Evolutionary conservation across 2,113 vertebrate species (phyloP).

Genomic region (Cercopithecus mona): DNA sequence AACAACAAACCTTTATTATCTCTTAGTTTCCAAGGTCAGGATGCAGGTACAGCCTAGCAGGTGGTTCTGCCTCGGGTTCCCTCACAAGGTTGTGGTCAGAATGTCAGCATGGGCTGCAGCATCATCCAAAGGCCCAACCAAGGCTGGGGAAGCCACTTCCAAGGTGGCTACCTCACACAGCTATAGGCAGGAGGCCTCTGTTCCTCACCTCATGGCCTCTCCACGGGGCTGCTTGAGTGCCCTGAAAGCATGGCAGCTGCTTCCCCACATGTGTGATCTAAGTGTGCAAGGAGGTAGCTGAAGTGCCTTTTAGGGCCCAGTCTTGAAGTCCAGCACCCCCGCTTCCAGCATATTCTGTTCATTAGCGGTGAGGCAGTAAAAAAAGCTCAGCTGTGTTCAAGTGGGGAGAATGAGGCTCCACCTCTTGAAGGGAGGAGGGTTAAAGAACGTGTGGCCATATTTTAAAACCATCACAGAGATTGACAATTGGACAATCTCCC

Average conservation of each 20-base stretch:
- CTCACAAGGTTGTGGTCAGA: neutral
- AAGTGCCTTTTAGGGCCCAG: rapidly evolving
- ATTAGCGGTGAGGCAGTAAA: rapidly evolving
- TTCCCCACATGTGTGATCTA: rapidly evolving
- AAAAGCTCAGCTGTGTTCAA: neutral
- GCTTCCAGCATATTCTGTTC: neutral
- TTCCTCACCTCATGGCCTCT: neutral
- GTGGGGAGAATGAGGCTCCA: neutral
- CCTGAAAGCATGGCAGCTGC: neutral
- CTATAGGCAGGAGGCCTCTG: neutral
- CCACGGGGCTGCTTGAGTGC: neutral
- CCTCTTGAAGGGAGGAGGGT: neutral
- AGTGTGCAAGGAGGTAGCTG: neutral
- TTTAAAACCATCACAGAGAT: neutral
- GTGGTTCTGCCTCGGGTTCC: neutral
- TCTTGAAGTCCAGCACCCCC: neutral
- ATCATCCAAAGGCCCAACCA: neutral
- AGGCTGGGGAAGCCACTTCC: neutral
- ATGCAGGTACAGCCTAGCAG: neutral
- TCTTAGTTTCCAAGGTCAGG: neutral
- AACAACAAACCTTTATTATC: rapidly evolving
- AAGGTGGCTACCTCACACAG: neutral
- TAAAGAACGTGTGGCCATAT: neutral
- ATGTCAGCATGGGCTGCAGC: neutral
- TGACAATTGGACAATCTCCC: neutral